A percentile compares a stretch with the other conserved stretches of the same genome.
These are phyloP conservation scores for Ormyrus labotus DNA, from an alignment of 2,888 invertebrate species.

Conservation along the genomic window DNA sequence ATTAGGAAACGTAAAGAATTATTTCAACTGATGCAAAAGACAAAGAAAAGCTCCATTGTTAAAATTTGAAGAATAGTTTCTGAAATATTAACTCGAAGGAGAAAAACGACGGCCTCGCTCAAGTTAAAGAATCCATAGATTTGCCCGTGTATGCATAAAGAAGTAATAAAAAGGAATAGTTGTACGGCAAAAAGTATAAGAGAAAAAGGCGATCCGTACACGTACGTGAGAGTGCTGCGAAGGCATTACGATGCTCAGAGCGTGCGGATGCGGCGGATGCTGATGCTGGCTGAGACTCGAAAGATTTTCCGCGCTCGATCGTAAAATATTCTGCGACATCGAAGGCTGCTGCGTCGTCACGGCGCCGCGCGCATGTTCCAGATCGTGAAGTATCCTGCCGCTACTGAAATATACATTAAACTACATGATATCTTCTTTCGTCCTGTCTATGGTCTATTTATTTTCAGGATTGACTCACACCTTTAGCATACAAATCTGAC, in stretches of 20 bases:
- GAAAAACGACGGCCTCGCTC: too few species aligned
- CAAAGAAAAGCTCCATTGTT: too few species aligned
- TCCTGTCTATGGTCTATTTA: too few species aligned
- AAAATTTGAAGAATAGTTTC: too few species aligned
- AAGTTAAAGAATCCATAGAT: too few species aligned
- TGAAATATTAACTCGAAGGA: too few species aligned
- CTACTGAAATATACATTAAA: slow-evolving; percentile 53
- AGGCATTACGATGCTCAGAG: slow-evolving; percentile 71
- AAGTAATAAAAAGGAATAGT: not conserved
- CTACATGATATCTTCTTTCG: too few species aligned
- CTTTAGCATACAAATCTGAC: too few species aligned
- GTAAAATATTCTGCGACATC: slow-evolving; percentile 63
- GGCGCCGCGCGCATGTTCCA: slow-evolving; percentile 88
- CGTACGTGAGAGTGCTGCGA: slow-evolving; percentile 70
- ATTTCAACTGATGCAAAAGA: too few species aligned
- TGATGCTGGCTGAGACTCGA: slow-evolving; percentile 69
- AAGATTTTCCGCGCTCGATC: slow-evolving; percentile 73
- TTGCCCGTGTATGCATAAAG: not conserved
- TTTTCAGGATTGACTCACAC: too few species aligned
- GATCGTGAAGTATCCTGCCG: slow-evolving; percentile 88
- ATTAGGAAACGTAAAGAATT: too few species aligned
- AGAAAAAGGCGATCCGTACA: slow-evolving; percentile 12
- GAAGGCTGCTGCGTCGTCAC: slow-evolving; percentile 75
- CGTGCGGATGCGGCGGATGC: slow-evolving; percentile 72
- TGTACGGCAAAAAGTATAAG: too few species aligned